Evolutionary conservation across 2,113 vertebrate genomes (phyloP).

Genomic region (Hydropotes inermis): DNA sequence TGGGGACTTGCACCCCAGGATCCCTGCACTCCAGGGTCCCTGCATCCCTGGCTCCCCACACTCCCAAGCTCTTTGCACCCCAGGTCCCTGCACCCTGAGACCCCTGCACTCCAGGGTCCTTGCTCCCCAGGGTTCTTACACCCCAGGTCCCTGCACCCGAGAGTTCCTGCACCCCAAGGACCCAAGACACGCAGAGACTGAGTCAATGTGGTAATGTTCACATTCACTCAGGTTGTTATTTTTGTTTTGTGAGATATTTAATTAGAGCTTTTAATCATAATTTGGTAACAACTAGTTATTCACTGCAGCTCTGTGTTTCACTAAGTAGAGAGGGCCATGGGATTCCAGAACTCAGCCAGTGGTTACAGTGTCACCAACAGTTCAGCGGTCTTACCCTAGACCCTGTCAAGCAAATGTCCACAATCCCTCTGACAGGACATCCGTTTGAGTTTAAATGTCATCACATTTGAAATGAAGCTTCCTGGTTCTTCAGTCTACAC

Average conservation of each 20-base stretch:
- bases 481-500: neutral
- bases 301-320: neutral
- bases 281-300: conserved; percentile 51
- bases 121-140: neutral
- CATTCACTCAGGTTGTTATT: conserved; percentile 1
- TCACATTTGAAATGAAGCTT: conserved; percentile 22
- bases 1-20: neutral
- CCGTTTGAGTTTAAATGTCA: neutral
- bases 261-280: conserved; percentile 56
- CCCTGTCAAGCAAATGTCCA: neutral
- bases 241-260: conserved; percentile 53
- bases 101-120: neutral
- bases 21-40: neutral
- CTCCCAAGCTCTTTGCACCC: neutral
- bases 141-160: fast-evolving
- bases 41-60: neutral
- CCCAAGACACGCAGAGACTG: neutral
- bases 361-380: neutral
- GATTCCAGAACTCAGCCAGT: neutral
- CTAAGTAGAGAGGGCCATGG: neutral
- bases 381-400: neutral
- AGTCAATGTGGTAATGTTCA: neutral
- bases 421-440: neutral
- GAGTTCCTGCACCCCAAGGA: neutral
- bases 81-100: neutral